Base-by-base conservation (phyloP, 2,797 vertebrate genomes). In the Gila robusta region DNA sequence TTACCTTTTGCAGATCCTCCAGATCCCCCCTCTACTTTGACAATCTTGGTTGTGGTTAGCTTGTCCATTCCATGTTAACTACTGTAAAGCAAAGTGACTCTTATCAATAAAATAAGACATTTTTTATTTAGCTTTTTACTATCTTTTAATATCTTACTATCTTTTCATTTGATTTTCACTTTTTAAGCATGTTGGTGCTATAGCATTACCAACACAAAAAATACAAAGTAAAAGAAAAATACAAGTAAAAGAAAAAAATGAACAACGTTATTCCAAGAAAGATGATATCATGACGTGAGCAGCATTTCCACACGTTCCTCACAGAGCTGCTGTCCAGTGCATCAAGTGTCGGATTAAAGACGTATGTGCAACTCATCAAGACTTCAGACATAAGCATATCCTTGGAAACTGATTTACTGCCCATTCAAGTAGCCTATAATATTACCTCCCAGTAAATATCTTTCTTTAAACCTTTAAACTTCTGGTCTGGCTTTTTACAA, bases 51-150 rank as follows among this genome's bases (percentile, higher is more conserved):
- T 90, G 94, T 96, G 12, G 90, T 96, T 92, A 95, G 87, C 87
- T 93, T 91, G 90, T 98, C 97, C 98, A 98, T 98, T 94, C 93
- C 96, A 95, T 95, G 93, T 90, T 93, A 93, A 91, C 94, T 95
- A 86, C 88, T 87, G 62, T 14, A 89, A 77, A 86, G 87, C 80
- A 88, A 28, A 74, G 5, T 14, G 49, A 84, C 37, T 56, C 14
- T 21, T 21, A 73, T 59, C 54, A 49, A 74, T 74, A 71, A 84
- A 71, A 77, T 1, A 52, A 3, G 2, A 19, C 3, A 16, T 8
- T 0, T 44, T n/a, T 16, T 5, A 3, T 54, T 6, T 35, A 10
- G 37, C 0, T n/a, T 73, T 44, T 11, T 62, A 2, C 14, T 6
- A 28, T 14, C 10, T 62, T n/a, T 54, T 32, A 32, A 32, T 32